phyloP scores from a whole-genome alignment of 2,888 invertebrate genomes.

The Coelinius sp. region DNA sequence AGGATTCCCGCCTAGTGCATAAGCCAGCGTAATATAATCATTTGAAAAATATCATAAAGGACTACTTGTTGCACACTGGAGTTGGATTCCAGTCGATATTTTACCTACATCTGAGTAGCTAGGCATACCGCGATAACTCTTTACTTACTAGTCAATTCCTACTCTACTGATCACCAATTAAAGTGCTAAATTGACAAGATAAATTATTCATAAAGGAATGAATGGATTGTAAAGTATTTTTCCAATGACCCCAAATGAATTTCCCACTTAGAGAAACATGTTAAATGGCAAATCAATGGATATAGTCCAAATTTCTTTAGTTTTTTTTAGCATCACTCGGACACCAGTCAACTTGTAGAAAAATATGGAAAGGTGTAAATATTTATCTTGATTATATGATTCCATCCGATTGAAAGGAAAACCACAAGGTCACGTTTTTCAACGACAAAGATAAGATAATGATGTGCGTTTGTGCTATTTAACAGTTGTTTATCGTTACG shows the following conservation, averaged over 20 bases:
- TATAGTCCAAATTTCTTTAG: not conserved
- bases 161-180: not conserved
- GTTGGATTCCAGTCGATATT: not conserved
- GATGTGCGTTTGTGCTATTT: not conserved
- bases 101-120: not conserved
- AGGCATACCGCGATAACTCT: not conserved
- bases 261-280: not conserved
- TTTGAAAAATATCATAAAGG: no score
- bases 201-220: not conserved
- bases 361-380: not conserved
- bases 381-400: not conserved
- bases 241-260: not conserved
- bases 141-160: not conserved
- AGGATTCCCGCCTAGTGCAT: no score
- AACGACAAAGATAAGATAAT: not conserved
- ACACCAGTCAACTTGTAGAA: not conserved
- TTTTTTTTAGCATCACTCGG: not conserved
- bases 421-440: slow-evolving; percentile 2
- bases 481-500: not conserved
- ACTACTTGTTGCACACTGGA: no score
- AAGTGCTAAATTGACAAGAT: not conserved
- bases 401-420: not conserved
- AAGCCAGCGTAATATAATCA: no score
- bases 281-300: not conserved
- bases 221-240: not conserved